Evolutionary conservation across 2,113 vertebrate species (phyloP), one percentile per base, ranked within the genome.

Genomic region (Heterotis niloticus): DNA sequence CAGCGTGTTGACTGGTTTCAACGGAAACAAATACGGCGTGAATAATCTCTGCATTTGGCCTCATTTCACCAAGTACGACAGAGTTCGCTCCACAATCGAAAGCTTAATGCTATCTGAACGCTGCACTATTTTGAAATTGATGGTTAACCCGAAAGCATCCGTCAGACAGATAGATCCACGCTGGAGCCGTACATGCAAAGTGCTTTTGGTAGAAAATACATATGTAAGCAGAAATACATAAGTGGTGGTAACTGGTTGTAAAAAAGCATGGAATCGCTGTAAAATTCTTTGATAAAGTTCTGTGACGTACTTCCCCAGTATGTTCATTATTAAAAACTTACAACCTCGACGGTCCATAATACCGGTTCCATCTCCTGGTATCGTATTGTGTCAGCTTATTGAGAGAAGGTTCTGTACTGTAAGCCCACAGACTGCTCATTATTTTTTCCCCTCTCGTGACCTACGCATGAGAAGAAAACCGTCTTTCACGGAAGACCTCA

Each of bases 1-100:
- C 34, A n/a, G 44, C 23, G 69, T 52, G 44, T n/a, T 51, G 23
- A 72, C 51, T 72, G 44, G 69, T n/a, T 72, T 72, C 69, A n/a
- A 51, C 44, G 23, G 51, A 72, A 72, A 72, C 12, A 20, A 72
- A 34, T 72, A 51, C 17, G 44, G 51, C 12, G 52, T 72, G 69
- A 54, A 20, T 34, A 23, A 51, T 34, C 12, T 11, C 34, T 54
- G 51, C 23, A 54, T 54, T 20, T 66, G n/a, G 23, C 64, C n/a
- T 66, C 64, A 24, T 34, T 51, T 52, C 69, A 71, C 44, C 44
- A 54, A 51, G 20, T 65, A 23, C 17, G 10, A 23, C n/a, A n/a
- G n/a, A n/a, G 68, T 12, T 71, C 69, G 51, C 12, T 29, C 69
- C n/a, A 16, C 69, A 54, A 12, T 54, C 51, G 4, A 34, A 18